Percentiles rank a stretch among this genome's conserved stretches.
Evolutionary conservation across 2,888 invertebrate species (phyloP).

Genomic region (Ormyrus thymus): DNA sequence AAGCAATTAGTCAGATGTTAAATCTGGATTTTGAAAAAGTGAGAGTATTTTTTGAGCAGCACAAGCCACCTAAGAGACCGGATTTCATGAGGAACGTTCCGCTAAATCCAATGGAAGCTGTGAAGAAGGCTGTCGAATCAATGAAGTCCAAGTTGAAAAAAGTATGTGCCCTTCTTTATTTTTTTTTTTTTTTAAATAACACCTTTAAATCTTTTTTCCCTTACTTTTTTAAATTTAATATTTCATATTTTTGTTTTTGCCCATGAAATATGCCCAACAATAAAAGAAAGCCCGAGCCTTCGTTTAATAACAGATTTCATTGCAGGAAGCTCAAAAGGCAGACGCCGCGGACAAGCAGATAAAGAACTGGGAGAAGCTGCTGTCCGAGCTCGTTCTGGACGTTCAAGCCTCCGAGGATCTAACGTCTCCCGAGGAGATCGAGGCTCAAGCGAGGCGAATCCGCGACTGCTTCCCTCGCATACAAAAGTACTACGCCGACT

Average conservation of each 20-base stretch:
- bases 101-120: not conserved
- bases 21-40: constrained; percentile 43
- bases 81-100: constrained; percentile 44
- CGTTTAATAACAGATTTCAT: not conserved
- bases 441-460: constrained; percentile 18
- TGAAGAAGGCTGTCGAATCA: constrained; percentile 34
- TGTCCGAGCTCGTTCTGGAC: constrained; percentile 47
- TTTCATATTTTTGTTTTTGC: too few relatives aligned
- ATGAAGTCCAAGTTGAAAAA: constrained; percentile 39
- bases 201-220: too few relatives aligned
- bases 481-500: constrained; percentile 13
- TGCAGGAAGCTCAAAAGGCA: constrained; percentile 33
- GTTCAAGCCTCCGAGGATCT: not conserved
- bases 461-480: constrained; percentile 26
- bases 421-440: not conserved
- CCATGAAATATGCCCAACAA: too few relatives aligned
- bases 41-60: constrained; percentile 45
- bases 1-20: constrained; percentile 45
- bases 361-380: constrained; percentile 44
- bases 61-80: constrained; percentile 30
- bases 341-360: constrained; percentile 47
- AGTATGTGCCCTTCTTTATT: too few relatives aligned
- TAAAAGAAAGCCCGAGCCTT: too few relatives aligned
- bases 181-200: too few relatives aligned
- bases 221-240: too few relatives aligned